Percentiles rank a stretch among this genome's conserved stretches.
phyloP scores from a whole-genome alignment of 2,888 invertebrate genomes.

The Eubasilissa splendida region DNA sequence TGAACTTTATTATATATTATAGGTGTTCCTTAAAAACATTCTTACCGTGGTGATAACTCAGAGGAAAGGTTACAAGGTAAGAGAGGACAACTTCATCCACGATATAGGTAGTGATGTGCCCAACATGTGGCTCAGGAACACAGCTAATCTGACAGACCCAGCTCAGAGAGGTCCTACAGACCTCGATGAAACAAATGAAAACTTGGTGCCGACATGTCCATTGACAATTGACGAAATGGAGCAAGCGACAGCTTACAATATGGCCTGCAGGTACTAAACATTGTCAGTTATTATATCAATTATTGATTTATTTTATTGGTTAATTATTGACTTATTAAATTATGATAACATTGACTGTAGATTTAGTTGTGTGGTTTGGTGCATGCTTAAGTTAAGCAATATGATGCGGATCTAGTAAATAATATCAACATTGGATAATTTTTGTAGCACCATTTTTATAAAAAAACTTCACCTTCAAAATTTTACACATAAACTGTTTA shows the following conservation, averaged over 20 bases:
- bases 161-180: constrained; percentile 74
- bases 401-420: not conserved
- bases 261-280: constrained; percentile 73
- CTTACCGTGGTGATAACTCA: constrained; percentile 85
- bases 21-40: constrained; percentile 87
- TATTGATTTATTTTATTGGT: too few relatives aligned
- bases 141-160: constrained; percentile 77
- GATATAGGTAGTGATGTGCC: constrained; percentile 85
- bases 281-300: not conserved
- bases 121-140: constrained; percentile 86
- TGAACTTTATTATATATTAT: constrained; percentile 56
- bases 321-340: not conserved
- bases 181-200: constrained; percentile 71
- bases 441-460: too few relatives aligned
- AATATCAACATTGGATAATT: too few relatives aligned
- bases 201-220: constrained; percentile 78
- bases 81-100: constrained; percentile 83
- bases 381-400: not conserved
- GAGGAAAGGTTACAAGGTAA: constrained; percentile 84
- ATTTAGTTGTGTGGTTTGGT: too few relatives aligned
- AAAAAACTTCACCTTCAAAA: too few relatives aligned
- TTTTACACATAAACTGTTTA: too few relatives aligned
- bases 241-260: constrained; percentile 82
- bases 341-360: not conserved
- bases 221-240: constrained; percentile 83